Evolutionary conservation across 1,140 invertebrate genomes (phyloP).

Genomic region (Parapsyche elsis): DNA sequence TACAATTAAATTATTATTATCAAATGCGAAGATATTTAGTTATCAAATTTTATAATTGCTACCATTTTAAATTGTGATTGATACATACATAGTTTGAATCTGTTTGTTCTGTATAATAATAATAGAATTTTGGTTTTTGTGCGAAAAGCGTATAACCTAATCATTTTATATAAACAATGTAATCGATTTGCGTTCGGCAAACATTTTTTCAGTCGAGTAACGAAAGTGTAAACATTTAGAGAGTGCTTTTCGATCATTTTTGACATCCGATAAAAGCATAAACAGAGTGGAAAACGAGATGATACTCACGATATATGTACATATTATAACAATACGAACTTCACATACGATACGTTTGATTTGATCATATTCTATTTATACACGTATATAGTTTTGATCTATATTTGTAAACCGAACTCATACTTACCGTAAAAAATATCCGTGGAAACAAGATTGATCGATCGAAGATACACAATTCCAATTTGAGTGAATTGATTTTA

Average conservation of each 20-base stretch:
- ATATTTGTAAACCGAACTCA: neutral
- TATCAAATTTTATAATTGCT: too few relatives aligned
- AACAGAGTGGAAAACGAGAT: neutral
- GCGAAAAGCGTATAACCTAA: neutral
- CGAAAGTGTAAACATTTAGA: neutral
- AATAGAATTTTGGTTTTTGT: neutral
- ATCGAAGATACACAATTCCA: neutral
- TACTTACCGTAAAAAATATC: neutral
- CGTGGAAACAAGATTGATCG: neutral
- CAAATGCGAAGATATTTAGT: too few relatives aligned
- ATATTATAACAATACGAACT: neutral
- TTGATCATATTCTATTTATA: too few relatives aligned
- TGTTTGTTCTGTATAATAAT: too few relatives aligned
- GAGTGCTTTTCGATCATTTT: slow-evolving; percentile 22
- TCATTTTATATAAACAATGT: neutral
- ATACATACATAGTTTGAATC: too few relatives aligned
- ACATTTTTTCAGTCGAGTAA: neutral
- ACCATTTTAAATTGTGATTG: too few relatives aligned
- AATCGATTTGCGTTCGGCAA: slow-evolving; percentile 2
- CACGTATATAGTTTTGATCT: too few relatives aligned
- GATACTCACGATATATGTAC: neutral
- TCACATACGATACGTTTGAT: too few relatives aligned
- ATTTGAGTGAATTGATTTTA: neutral
- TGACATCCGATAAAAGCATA: neutral
- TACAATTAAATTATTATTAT: too few relatives aligned